Conservation (phyloP, 2,113 vertebrate species). For the Halichoerus grypus region DNA sequence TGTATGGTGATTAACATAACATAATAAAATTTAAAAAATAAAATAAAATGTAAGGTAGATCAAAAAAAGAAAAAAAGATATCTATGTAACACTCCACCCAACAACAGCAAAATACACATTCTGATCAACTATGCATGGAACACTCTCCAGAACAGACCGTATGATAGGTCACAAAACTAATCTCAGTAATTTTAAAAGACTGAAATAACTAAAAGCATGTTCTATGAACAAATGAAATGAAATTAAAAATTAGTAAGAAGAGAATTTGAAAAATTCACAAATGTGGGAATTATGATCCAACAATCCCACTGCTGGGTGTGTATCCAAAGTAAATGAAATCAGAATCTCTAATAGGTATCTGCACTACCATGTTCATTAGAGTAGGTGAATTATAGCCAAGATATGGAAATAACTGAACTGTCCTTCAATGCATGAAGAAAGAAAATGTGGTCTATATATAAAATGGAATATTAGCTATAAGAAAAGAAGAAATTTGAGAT, state of each 20-base stretch:
- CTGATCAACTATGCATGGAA: neutral
- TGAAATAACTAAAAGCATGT: neutral
- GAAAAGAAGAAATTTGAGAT: neutral
- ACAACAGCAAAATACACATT: neutral
- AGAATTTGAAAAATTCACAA: neutral
- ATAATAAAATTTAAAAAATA: too few relatives aligned
- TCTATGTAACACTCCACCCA: neutral
- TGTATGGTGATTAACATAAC: too few relatives aligned
- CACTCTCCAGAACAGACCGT: neutral
- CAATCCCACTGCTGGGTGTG: neutral
- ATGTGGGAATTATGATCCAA: neutral
- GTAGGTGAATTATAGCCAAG: neutral
- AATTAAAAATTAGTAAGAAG: neutral
- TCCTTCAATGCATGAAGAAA: neutral
- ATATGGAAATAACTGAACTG: neutral
- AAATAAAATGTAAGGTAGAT: too few relatives aligned
- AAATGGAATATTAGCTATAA: neutral
- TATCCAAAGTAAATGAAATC: neutral
- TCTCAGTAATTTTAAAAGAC: neutral
- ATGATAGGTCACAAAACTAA: neutral
- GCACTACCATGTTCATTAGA: neutral
- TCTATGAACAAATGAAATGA: neutral
- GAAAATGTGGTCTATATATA: neutral
- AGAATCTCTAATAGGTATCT: neutral
- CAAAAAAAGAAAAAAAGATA: too few relatives aligned